Conservation (phyloP, 2,888 invertebrate species). For the Latrodectus hesperus region DNA sequence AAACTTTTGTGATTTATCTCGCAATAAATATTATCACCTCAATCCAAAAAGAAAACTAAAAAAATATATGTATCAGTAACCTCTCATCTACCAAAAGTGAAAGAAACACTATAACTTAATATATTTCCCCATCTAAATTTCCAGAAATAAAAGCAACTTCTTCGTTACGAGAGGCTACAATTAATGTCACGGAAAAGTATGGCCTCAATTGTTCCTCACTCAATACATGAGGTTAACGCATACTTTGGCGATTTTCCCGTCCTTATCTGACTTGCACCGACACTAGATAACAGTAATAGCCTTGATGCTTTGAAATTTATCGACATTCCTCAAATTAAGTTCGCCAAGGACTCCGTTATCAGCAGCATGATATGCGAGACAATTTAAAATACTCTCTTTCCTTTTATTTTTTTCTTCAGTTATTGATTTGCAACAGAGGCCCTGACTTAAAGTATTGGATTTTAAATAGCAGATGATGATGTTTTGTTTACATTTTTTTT, state of each 20-base stretch:
- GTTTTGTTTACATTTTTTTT: slow-evolving; percentile 5
- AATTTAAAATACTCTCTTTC: slow-evolving; percentile 51
- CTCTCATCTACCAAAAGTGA: too few species aligned
- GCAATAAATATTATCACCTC: too few species aligned
- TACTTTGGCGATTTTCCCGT: slow-evolving; percentile 28
- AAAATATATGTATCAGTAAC: too few species aligned
- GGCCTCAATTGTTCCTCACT: slow-evolving; percentile 28
- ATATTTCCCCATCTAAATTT: too few species aligned
- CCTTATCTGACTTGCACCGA: slow-evolving; percentile 30
- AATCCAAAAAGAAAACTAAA: too few species aligned
- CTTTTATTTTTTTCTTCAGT: slow-evolving; percentile 7
- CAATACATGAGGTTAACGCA: slow-evolving; percentile 33
- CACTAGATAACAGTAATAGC: slow-evolving; percentile 49
- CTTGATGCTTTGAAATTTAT: slow-evolving; percentile 45
- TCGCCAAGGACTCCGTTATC: slow-evolving; percentile 41
- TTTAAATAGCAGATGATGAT: slow-evolving; percentile 16
- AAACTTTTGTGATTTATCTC: too few species aligned
- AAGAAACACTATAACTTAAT: too few species aligned
- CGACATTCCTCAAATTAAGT: slow-evolving; percentile 51
- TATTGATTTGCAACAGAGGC: slow-evolving; percentile 47
- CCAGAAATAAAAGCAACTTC: slow-evolving; percentile 10
- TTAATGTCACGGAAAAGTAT: slow-evolving; percentile 37
- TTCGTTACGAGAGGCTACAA: slow-evolving; percentile 29
- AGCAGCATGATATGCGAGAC: slow-evolving; percentile 37
- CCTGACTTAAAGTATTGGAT: slow-evolving; percentile 19